phyloP scores from a whole-genome alignment of 2,888 invertebrate species.

The Pheosia gnoma region DNA sequence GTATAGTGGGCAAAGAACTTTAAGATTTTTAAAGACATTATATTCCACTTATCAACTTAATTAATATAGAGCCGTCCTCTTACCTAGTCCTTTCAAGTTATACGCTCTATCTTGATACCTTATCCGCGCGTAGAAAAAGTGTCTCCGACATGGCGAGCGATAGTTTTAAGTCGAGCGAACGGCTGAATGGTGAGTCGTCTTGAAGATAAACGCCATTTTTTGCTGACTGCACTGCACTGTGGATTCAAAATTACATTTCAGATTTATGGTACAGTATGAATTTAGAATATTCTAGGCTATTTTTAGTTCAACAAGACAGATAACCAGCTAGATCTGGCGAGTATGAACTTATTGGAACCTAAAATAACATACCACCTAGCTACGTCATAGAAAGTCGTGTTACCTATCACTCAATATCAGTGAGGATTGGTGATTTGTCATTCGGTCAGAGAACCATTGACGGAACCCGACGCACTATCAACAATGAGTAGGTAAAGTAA shows the following conservation, averaged over 20 bases:
- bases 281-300: background rate
- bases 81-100: background rate
- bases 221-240: background rate
- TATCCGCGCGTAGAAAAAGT: background rate
- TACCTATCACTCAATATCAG: too few relatives aligned
- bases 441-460: too few relatives aligned
- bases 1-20: too few relatives aligned
- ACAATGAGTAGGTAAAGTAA: slow-evolving; percentile 3
- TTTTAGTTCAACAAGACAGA: background rate
- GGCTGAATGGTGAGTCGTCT: slow-evolving; percentile 5
- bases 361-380: too few relatives aligned
- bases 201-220: slow-evolving; percentile 3
- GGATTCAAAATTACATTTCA: slow-evolving; percentile 6
- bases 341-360: too few relatives aligned
- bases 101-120: background rate
- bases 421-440: too few relatives aligned
- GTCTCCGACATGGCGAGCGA: slow-evolving; percentile 2
- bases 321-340: background rate
- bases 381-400: too few relatives aligned
- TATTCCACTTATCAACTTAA: background rate
- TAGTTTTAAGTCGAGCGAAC: slow-evolving; percentile 4
- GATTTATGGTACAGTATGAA: slow-evolving; percentile 5
- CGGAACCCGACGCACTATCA: too few relatives aligned
- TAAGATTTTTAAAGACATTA: background rate
- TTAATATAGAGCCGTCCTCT: background rate